Conservation (phyloP, 2,797 vertebrate species). For the Enteromius thamalakanensis region DNA sequence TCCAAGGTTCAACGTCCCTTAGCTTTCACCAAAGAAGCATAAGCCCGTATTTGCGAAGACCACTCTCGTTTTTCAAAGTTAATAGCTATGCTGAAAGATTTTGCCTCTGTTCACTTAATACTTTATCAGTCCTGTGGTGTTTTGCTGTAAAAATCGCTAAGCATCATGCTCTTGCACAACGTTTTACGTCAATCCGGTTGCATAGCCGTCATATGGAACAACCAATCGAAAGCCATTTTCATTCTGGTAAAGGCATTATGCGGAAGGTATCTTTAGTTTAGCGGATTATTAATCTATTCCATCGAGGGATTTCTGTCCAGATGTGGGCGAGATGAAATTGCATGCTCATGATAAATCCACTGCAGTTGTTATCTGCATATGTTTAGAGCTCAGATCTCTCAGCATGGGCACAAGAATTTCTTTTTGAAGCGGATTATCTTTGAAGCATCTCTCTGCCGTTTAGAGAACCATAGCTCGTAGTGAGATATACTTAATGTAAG, state of each 20-base stretch:
- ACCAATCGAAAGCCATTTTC: slow-evolving; percentile 13
- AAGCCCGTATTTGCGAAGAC: not conserved
- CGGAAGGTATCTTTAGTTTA: slow-evolving; percentile 28
- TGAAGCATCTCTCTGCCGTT: slow-evolving; percentile 43
- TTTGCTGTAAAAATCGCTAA: not conserved
- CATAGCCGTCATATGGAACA: not conserved
- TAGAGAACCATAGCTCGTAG: slow-evolving; percentile 30
- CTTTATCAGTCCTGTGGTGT: not conserved
- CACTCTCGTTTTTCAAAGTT: not conserved
- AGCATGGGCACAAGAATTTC: slow-evolving; percentile 33
- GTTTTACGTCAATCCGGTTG: not conserved
- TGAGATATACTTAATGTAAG: slow-evolving; percentile 33
- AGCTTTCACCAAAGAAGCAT: not conserved
- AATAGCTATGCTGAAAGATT: not conserved
- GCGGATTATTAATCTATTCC: slow-evolving; percentile 48
- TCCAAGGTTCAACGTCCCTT: not conserved
- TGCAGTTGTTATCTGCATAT: slow-evolving; percentile 51
- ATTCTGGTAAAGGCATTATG: slow-evolving; percentile 7
- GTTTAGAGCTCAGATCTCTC: slow-evolving; percentile 38
- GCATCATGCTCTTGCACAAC: not conserved
- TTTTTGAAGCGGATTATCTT: slow-evolving; percentile 49
- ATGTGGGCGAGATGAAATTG: slow-evolving; percentile 52
- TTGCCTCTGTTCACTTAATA: not conserved
- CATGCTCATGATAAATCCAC: slow-evolving; percentile 51
- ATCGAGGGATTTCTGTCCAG: slow-evolving; percentile 44